These are phyloP conservation scores for Cossypha caffra DNA, from an alignment of 2,797 vertebrate genomes.

Conservation along the genomic window DNA sequence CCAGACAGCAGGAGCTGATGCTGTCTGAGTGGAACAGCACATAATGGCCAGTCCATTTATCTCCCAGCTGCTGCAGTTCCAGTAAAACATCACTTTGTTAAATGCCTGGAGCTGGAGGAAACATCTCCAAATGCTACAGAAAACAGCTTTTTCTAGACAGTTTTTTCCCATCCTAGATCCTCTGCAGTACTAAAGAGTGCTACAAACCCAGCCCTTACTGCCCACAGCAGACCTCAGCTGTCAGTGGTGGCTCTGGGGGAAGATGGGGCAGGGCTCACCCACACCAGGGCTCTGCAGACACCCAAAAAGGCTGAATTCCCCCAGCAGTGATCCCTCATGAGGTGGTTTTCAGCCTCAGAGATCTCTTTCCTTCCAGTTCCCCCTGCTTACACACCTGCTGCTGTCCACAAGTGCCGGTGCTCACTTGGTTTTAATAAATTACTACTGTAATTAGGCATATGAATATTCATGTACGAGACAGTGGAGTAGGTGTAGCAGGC, in stretches of 20 bases:
- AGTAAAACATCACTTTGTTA: slow-evolving; percentile 44
- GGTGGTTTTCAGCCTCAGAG: neutral
- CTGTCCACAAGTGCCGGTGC: neutral
- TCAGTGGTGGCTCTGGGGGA: neutral
- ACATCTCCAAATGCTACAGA: neutral
- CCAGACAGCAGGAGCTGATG: slow-evolving; percentile 36
- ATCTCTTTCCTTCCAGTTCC: neutral
- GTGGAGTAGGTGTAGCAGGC: slow-evolving; percentile 48
- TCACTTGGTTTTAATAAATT: neutral
- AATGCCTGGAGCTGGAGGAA: slow-evolving; percentile 9
- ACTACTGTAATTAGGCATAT: neutral
- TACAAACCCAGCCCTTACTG: neutral
- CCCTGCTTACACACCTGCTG: neutral
- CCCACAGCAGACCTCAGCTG: neutral
- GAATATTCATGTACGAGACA: slow-evolving; percentile 8
- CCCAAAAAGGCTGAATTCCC: neutral
- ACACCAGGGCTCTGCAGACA: neutral
- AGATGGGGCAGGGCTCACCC: neutral
- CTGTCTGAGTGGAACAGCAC: slow-evolving; percentile 34
- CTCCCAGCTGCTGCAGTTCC: slow-evolving; percentile 17
- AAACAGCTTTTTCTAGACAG: neutral
- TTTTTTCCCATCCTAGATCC: neutral
- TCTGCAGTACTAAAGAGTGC: neutral
- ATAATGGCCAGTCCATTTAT: slow-evolving; percentile 45
- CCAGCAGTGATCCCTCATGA: neutral